Evolutionary conservation across 2,888 invertebrate genomes (phyloP).

Genomic region (Stegophylla sp.): DNA sequence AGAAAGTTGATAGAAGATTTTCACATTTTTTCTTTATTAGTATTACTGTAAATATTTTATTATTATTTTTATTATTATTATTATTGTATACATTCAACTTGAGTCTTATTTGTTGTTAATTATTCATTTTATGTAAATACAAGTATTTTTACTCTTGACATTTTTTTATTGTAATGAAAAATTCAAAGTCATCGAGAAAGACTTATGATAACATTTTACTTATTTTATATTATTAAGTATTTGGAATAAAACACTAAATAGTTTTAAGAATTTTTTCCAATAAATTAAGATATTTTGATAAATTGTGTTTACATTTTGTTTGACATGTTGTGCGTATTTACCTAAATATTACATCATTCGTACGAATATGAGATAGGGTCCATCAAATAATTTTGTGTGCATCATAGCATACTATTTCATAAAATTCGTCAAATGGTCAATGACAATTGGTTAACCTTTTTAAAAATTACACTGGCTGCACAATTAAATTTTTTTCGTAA

Average conservation of each 20-base stretch:
- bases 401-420: too few relatives aligned
- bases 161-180: conserved; percentile 20
- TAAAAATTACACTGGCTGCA: too few relatives aligned
- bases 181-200: conserved; percentile 8
- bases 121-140: conserved; percentile 47
- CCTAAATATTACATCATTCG: too few relatives aligned
- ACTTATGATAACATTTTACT: conserved; percentile 17
- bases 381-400: too few relatives aligned
- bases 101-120: conserved; percentile 45
- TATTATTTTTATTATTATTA: not conserved
- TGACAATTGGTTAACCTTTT: too few relatives aligned
- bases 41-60: not conserved
- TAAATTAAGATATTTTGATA: conserved; percentile 46
- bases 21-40: not conserved
- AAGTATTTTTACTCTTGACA: conserved; percentile 21
- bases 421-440: too few relatives aligned
- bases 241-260: conserved; percentile 33
- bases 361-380: too few relatives aligned
- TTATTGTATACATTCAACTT: conserved; percentile 6
- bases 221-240: not conserved
- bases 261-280: conserved; percentile 32
- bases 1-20: not conserved
- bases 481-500: too few relatives aligned
- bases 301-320: not conserved
- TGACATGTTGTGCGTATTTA: too few relatives aligned